Base-by-base conservation (phyloP, 2,113 vertebrate species). In the Aptenodytes forsteri region DNA sequence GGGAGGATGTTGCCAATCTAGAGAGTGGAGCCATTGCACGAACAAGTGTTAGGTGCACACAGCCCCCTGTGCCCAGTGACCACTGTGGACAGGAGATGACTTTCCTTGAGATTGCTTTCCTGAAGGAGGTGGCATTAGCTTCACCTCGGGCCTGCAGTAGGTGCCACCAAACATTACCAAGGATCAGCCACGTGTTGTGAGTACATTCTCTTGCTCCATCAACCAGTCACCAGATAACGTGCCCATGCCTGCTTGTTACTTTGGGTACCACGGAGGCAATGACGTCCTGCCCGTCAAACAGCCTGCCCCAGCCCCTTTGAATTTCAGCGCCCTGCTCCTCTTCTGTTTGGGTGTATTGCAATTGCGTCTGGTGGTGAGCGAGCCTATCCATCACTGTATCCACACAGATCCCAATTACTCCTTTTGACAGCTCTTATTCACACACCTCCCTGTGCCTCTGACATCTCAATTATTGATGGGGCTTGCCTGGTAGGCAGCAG, bases 401-500 rank as follows among this genome's bases (percentile, higher is more conserved):
- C 94, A 40, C 73, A 54, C 85, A 82, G 83, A 93, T 92, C 89
- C 94, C 85, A 88, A 90, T 94, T 89, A 93, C 90, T 96, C 80
- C 92, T 91, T 95, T 79, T 87, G 95, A 94, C 96, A 95, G 91
- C 78, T 92, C 88, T 86, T 94, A 95, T 94, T 96, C 90, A 87
- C 54, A 17, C 54, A 70, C 65, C 34, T 95, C 83, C 79, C 73
- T 61, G 58, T 59, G 78, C 42, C 73, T 78, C 79, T 91, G 89
- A 95, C 40, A 6, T 95, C 79, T 95, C 90, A 91, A 93, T 97
- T 95, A 95, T 96, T 89, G 94, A 96, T 95, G 95, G 91, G 71
- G 76, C 89, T 96, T 16, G 87, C 92, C 91, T 80, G 79, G 86
- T 83, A 92, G 85, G 96, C 84, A 90, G 87, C 55, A 17, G 87